These are phyloP conservation scores for Pseudorhiza aurosa DNA, from an alignment of 30 jellyfish, hydroid and myxozoan species.

Conservation along the genomic window DNA sequence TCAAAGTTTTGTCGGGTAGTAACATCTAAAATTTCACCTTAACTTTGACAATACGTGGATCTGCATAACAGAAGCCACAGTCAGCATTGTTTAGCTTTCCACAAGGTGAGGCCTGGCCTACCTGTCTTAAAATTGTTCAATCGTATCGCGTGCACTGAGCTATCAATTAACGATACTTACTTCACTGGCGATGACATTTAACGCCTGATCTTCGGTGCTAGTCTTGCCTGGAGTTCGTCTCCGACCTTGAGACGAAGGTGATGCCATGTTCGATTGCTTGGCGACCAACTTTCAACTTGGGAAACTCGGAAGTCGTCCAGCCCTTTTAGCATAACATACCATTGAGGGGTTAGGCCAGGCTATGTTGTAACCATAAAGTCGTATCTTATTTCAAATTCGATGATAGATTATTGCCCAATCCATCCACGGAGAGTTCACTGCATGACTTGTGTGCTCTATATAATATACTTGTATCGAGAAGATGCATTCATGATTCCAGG, in stretches of 20 bases:
- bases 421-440: neutral
- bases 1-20: too few species aligned
- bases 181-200: constrained; percentile 91
- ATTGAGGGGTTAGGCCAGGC: constrained; percentile 52
- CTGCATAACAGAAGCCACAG: constrained; percentile 3
- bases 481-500: neutral
- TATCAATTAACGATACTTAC: constrained; percentile 48
- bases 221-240: constrained; percentile 79
- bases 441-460: neutral
- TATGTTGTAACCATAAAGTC: neutral
- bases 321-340: constrained; percentile 67
- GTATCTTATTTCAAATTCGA: neutral
- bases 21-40: too few species aligned
- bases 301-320: constrained; percentile 74
- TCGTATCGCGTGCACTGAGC: too few species aligned
- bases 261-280: constrained; percentile 56
- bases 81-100: neutral
- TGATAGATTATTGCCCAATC: neutral
- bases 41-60: too few species aligned
- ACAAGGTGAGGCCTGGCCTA: neutral
- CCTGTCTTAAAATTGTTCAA: too few species aligned
- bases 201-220: constrained; percentile 95
- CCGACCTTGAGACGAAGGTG: constrained; percentile 96
- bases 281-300: constrained; percentile 7
- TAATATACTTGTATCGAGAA: neutral